Conservation (phyloP, 2,797 vertebrate species). For the Serranus cabrilla region DNA sequence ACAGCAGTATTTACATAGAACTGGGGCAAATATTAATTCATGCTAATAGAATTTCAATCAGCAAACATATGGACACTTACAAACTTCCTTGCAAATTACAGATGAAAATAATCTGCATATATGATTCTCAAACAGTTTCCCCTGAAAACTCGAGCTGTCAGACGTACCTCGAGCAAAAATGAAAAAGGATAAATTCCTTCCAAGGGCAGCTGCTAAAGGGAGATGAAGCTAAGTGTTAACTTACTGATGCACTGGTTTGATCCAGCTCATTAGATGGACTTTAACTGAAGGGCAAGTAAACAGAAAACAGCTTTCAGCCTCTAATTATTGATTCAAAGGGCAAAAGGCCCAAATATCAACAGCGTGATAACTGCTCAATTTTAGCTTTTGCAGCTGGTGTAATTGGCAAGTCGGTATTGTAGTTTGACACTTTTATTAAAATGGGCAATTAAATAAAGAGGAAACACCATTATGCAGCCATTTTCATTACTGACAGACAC, state of each 20-base stretch:
- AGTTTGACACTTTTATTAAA: slow-evolving; percentile 33
- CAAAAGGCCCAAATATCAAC: slow-evolving; percentile 34
- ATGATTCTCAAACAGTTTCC: slow-evolving; percentile 9
- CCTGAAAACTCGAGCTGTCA: slow-evolving; percentile 4
- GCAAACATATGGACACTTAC: slow-evolving; percentile 52
- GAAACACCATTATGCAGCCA: slow-evolving; percentile 14
- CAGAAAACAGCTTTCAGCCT: slow-evolving; percentile 24
- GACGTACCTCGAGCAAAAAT: slow-evolving; percentile 22
- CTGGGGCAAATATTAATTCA: slow-evolving; percentile 54
- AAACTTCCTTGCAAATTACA: slow-evolving; percentile 44
- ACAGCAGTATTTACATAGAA: slow-evolving; percentile 43
- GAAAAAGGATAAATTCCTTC: slow-evolving; percentile 11
- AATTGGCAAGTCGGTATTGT: slow-evolving; percentile 21
- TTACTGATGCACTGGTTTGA: slow-evolving; percentile 12
- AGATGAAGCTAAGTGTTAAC: background rate
- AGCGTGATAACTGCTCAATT: slow-evolving; percentile 28
- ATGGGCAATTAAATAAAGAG: slow-evolving; percentile 23
- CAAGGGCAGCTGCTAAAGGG: slow-evolving; percentile 13
- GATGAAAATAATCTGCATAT: slow-evolving; percentile 32
- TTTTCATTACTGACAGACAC: slow-evolving; percentile 29
- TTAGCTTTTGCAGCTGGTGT: slow-evolving; percentile 30
- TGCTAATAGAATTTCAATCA: slow-evolving; percentile 47
- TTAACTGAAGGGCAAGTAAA: slow-evolving; percentile 42
- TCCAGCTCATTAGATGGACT: slow-evolving; percentile 41
- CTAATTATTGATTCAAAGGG: slow-evolving; percentile 35